phyloP scores from a whole-genome alignment of 2,113 vertebrate species.

The Toxostoma redivivum region DNA sequence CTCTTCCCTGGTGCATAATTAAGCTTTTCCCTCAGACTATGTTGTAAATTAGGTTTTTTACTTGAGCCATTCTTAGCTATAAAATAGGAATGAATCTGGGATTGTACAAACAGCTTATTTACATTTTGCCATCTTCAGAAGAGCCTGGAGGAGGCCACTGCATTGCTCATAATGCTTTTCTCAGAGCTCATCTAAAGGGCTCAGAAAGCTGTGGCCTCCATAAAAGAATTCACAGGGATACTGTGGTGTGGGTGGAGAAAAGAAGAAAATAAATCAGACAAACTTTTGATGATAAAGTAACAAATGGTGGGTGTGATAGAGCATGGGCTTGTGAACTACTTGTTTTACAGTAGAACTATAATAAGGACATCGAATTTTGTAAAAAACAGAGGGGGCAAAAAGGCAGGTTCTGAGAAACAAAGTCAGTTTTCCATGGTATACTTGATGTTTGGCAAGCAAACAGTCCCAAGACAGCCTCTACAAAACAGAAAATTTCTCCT shows the following conservation, averaged over 20 bases:
- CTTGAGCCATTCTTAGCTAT: neutral
- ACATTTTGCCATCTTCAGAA: neutral
- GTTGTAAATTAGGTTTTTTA: neutral
- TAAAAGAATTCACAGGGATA: neutral
- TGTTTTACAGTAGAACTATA: neutral
- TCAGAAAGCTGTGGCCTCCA: neutral
- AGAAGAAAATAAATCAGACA: neutral
- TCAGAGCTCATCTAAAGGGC: neutral
- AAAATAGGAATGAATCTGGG: neutral
- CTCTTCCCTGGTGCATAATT: neutral
- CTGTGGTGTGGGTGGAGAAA: neutral
- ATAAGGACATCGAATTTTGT: neutral
- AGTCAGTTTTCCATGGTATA: neutral
- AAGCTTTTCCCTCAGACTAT: slow-evolving; percentile 1
- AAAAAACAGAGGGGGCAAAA: neutral
- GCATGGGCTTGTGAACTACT: neutral
- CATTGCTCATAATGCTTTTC: neutral
- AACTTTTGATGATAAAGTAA: slow-evolving; percentile 14
- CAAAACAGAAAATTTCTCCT: slow-evolving; percentile 9
- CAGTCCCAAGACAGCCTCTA: slow-evolving; percentile 9
- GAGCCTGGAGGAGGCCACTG: neutral
- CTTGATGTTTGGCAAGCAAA: slow-evolving; percentile 43
- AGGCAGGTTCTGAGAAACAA: neutral
- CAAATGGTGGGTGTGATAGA: neutral
- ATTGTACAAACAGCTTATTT: slow-evolving; percentile 6